These are phyloP conservation scores for Euura saliciscinereae DNA, from an alignment of 1,140 invertebrate species.

Conservation along the genomic window DNA sequence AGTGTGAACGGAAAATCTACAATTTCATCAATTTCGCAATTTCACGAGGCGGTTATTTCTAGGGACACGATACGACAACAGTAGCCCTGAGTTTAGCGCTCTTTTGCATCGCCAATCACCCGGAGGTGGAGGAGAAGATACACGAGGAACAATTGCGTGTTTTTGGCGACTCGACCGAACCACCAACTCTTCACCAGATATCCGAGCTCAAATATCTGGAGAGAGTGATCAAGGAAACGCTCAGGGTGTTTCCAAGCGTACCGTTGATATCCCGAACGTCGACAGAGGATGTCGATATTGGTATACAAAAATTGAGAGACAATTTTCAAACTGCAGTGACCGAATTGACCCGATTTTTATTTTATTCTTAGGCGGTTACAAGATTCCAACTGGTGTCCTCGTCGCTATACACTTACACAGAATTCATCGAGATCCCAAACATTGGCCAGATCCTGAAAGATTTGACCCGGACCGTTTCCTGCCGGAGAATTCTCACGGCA, in stretches of 20 bases:
- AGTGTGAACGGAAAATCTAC: conserved; percentile 19
- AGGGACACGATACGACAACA: conserved; percentile 72
- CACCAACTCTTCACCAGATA: conserved; percentile 56
- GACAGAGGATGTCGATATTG: conserved; percentile 49
- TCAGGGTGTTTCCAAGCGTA: conserved; percentile 68
- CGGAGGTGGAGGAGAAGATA: conserved; percentile 66
- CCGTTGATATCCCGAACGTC: conserved; percentile 61
- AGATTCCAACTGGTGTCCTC: conserved; percentile 51
- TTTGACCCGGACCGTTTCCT: conserved; percentile 81
- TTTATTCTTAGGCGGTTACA: not conserved
- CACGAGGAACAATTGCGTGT: conserved; percentile 67
- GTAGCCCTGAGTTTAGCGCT: conserved; percentile 63
- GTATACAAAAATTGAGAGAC: conserved; percentile 29
- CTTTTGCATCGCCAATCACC: conserved; percentile 61
- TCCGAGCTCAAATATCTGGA: conserved; percentile 67
- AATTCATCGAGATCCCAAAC: conserved; percentile 70
- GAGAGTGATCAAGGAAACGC: conserved; percentile 67
- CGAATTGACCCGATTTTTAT: not conserved
- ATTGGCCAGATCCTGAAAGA: conserved; percentile 22
- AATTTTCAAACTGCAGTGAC: not conserved
- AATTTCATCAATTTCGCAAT: not conserved
- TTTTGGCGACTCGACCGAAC: conserved; percentile 52
- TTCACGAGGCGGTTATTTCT: not conserved
- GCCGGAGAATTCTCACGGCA: conserved; percentile 62
- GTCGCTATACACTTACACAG: conserved; percentile 60